Evolutionary conservation across 1,140 invertebrate species (phyloP).

Genomic region (Neoseiulus cucumeris): DNA sequence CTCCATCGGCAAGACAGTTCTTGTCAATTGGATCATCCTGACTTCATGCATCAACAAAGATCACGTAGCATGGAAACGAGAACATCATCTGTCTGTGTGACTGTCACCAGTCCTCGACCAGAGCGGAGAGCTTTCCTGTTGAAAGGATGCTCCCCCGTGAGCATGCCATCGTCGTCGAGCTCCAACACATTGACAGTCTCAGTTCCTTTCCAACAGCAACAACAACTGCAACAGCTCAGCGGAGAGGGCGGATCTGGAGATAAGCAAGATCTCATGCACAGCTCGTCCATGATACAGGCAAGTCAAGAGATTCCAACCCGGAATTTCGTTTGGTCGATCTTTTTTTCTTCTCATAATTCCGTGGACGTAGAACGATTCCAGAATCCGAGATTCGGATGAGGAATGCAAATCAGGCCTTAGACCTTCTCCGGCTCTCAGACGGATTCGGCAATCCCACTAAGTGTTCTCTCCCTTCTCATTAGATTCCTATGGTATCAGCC

Average conservation of each 20-base stretch:
- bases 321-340: too few species aligned
- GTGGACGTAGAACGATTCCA: too few species aligned
- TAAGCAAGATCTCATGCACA: conserved; percentile 21
- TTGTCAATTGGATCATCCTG: conserved; percentile 16
- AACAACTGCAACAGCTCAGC: conserved; percentile 37
- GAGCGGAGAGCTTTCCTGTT: conserved; percentile 22
- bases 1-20: conserved; percentile 16
- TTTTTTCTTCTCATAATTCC: too few species aligned
- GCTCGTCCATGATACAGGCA: conserved; percentile 25
- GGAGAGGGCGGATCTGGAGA: conserved; percentile 19
- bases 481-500: conserved; percentile 29
- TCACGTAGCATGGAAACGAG: conserved; percentile 19
- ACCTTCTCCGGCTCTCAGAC: neutral
- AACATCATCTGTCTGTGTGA: conserved; percentile 15
- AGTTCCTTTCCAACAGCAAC: conserved; percentile 29
- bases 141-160: conserved; percentile 13
- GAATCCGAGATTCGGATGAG: too few species aligned
- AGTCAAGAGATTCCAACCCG: conserved; percentile 23
- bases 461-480: conserved; percentile 23
- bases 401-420: too few species aligned
- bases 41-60: conserved; percentile 14
- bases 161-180: conserved; percentile 23
- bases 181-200: conserved; percentile 54
- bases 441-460: conserved; percentile 28
- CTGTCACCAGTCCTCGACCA: conserved; percentile 21